phyloP scores from a whole-genome alignment of 2,797 vertebrate genomes.

The Cyprinella venusta region DNA sequence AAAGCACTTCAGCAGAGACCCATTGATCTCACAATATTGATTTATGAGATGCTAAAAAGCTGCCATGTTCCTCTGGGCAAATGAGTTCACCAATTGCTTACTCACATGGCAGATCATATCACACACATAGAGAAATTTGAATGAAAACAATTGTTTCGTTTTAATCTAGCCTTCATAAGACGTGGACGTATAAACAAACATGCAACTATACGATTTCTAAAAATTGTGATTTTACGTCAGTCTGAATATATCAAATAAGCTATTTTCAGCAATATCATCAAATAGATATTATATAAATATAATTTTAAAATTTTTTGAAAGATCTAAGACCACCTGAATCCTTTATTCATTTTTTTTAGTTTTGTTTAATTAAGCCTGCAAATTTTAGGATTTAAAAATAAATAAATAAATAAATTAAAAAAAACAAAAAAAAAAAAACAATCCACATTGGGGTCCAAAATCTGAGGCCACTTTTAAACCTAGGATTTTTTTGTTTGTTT shows the following conservation, averaged over 20 bases:
- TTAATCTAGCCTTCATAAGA: background rate
- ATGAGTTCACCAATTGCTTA: slow-evolving; percentile 37
- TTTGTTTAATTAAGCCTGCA: background rate
- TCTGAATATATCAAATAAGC: background rate
- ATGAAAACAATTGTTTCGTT: background rate
- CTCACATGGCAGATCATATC: slow-evolving; percentile 46
- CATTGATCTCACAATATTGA: slow-evolving; percentile 63
- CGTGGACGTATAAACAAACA: background rate
- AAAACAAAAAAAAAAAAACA: no score
- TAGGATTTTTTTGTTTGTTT: background rate
- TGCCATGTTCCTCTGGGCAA: slow-evolving; percentile 46
- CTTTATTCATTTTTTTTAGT: no score
- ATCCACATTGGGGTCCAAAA: no score
- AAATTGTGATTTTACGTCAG: background rate
- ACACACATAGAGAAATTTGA: slow-evolving; percentile 19
- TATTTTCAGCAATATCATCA: background rate
- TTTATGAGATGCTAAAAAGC: slow-evolving; percentile 56
- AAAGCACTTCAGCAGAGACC: slow-evolving; percentile 55
- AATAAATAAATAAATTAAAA: no score
- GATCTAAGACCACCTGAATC: background rate
- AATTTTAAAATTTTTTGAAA: fast-evolving
- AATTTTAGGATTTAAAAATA: background rate
- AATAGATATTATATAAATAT: background rate
- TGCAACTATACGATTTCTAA: background rate
- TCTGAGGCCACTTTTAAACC: no score